These are phyloP conservation scores for Solenopsis invicta DNA, from an alignment of 1,140 invertebrate genomes.

Conservation along the genomic window DNA sequence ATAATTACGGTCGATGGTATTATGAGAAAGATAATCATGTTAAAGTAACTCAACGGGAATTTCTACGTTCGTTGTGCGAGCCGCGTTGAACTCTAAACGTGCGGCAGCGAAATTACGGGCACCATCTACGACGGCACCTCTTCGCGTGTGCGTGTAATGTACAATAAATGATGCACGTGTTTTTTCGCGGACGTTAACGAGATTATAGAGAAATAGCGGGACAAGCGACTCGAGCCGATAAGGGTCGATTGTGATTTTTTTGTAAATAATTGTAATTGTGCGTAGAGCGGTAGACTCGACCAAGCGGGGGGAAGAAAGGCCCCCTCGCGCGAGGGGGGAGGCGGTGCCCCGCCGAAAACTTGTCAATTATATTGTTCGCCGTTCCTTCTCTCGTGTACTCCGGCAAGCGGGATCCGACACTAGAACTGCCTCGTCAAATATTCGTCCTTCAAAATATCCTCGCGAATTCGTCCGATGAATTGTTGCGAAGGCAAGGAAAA, in stretches of 20 bases:
- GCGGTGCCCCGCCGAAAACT: not conserved
- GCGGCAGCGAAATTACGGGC: not conserved
- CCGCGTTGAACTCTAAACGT: not conserved
- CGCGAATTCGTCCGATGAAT: constrained; percentile 15
- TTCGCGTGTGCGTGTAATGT: not conserved
- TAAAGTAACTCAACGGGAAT: not conserved
- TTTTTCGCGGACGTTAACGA: constrained; percentile 52
- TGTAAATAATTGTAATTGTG: constrained; percentile 72
- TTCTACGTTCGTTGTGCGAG: not conserved
- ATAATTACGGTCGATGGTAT: not conserved
- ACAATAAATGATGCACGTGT: constrained; percentile 53
- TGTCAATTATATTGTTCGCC: constrained; percentile 71
- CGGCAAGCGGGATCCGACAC: constrained; percentile 15
- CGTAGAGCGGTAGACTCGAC: constrained; percentile 49
- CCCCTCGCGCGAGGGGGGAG: not conserved
- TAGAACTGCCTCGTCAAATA: constrained; percentile 32
- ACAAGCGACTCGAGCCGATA: not conserved
- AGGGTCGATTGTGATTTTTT: constrained; percentile 68
- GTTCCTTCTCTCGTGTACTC: constrained; percentile 36
- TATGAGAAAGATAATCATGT: constrained; percentile 2
- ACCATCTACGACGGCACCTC: constrained; percentile 21
- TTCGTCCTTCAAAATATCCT: not conserved
- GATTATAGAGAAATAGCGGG: constrained; percentile 55
- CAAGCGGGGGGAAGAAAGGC: constrained; percentile 21
- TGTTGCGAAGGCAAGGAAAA: constrained; percentile 61